Evolutionary conservation across 2,888 invertebrate species (phyloP), one percentile per base, ranked within the genome.

Genomic region (Folsomia manolachei): DNA sequence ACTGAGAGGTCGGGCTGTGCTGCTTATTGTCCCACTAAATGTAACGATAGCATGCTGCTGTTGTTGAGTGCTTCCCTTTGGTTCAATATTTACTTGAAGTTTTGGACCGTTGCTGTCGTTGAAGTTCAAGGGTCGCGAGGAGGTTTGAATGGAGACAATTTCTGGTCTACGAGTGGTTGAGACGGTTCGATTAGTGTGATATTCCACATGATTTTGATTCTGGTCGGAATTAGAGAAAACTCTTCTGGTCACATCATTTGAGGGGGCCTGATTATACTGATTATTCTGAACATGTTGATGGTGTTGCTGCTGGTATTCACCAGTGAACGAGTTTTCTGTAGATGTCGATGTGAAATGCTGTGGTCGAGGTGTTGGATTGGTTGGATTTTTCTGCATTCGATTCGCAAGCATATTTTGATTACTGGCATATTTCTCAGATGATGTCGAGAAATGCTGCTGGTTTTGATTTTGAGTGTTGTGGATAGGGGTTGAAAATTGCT

Each of bases 141-240:
- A 27, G 24, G 53, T 19, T 7, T 56, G 56, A 19, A 56, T 19
- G 4, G 56, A 14, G n/a, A n/a, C 7, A 7, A 19, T 7, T 68
- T 65, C 72, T 67, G 18, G 26, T 19, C 18, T 70, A 27, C 21
- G 75, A 69, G 74, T 56, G 69, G 63, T 51, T 66, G 75, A 64
- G 70, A 70, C n/a, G 72, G 70, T 1, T 70, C 72, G 27, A 72
- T 63, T 51, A 51, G 63, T 23, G 72, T 56, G 56, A 14, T 39
- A 39, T 39, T 39, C 39, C 39, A 39, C 39, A 39, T 9, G 14
- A 14, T 9, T 14, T 14, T 39, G 39, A 39, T 39, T 39, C 14
- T 39, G 39, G 7, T 39, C 39, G 14, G 39, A 14, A 39, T 14
- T 39, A 7, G 19, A 18, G n/a, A 14, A 56, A 4, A 19, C n/a